Base-by-base conservation (phyloP, 2,113 vertebrate species). In the Aspidoscelis tigris region DNA sequence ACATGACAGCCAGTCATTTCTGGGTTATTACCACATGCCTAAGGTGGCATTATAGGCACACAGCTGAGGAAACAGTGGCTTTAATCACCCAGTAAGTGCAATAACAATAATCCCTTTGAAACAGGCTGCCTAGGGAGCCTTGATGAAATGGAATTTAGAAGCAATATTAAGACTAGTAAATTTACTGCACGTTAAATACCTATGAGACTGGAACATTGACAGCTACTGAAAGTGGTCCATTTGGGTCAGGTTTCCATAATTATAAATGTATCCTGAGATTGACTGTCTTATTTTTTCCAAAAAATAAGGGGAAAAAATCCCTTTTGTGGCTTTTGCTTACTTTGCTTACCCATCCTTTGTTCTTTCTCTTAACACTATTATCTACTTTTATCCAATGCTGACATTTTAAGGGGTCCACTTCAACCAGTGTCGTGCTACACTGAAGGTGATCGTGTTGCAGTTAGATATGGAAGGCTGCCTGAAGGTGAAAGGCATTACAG, bases 101-200 rank as follows among this genome's bases (percentile, higher is more conserved):
- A 72, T 92, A 91, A 94, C 93, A 92, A 94, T 94, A 94, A 95
- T 94, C 91, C 89, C 66, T 92, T 92, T 92, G 88, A 93, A 93
- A 90, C 8, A 3, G 53, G 39, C 75, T 88, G 83, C 91, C 92
- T 94, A 84, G 78, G 91, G 78, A 89, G 14, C 79, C 88, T 92
- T 87, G 87, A 47, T 83, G 82, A 88, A 88, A 92, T 86, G 70
- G 84, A 88, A 83, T 89, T 89, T 81, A 83, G 75, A 78, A 90
- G 74, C 84, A 89, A 26, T 87, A 83, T 84, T 84, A 84, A 83
- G 90, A 84, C 80, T 84, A 33, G 65, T 84, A 76, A 84, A 86
- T 81, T 78, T 58, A 70, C n/a, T 76, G 53, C 26, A 9, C 2
- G 2, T 88, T 71, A 90, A 69, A 88, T 82, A 11, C 84, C 85